A percentile compares a stretch with the other conserved stretches of the same genome.
phyloP scores from a whole-genome alignment of 1,140 invertebrate species.

The Drosophila erecta region DNA sequence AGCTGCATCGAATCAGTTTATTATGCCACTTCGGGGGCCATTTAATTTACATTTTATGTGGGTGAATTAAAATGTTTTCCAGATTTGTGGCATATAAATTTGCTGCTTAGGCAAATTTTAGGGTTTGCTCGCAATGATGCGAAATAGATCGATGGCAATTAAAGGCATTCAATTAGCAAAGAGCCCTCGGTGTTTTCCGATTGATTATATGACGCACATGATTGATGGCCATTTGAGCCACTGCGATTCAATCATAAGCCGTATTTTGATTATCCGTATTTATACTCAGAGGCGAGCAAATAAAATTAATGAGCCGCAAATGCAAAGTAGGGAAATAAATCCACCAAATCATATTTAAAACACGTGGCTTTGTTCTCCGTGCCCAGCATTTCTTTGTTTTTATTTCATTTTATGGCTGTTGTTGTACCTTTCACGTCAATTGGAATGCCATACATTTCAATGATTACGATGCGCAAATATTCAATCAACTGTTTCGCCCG shows the following conservation, averaged over 20 bases:
- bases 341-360: constrained; percentile 45
- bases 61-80: constrained; percentile 12
- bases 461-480: constrained; percentile 54
- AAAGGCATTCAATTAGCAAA: constrained; percentile 16
- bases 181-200: constrained; percentile 1
- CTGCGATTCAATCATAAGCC: constrained; percentile 3
- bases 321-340: constrained; percentile 46
- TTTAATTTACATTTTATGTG: constrained; percentile 25
- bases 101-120: constrained; percentile 7
- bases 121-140: not conserved
- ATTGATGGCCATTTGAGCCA: constrained; percentile 18
- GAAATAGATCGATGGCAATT: not conserved
- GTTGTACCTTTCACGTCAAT: constrained; percentile 48
- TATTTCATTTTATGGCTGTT: constrained; percentile 25
- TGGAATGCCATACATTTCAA: constrained; percentile 55
- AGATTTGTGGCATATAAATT: constrained; percentile 12
- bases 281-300: constrained; percentile 1
- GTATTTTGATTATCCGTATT: constrained; percentile 1
- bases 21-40: constrained; percentile 44
- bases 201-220: constrained; percentile 13
- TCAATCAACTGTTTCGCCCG: constrained; percentile 52
- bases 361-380: constrained; percentile 31
- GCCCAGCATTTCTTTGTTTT: constrained; percentile 7
- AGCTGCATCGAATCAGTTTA: constrained; percentile 50
- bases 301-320: constrained; percentile 52